These are phyloP conservation scores for Tangara arthus DNA, from an alignment of 2,797 vertebrate genomes.

Conservation along the genomic window DNA sequence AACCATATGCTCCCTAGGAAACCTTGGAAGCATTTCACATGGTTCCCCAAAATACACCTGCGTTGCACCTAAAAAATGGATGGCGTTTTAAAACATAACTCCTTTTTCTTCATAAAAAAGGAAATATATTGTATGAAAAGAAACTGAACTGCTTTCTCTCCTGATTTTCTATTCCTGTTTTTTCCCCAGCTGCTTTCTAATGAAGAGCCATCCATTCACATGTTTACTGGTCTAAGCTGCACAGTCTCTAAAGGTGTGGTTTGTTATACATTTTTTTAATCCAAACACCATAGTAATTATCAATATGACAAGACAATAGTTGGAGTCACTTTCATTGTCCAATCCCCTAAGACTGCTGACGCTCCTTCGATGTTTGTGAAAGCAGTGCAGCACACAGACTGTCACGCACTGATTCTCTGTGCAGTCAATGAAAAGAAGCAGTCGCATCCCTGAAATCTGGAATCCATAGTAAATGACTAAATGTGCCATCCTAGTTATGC, in stretches of 20 bases:
- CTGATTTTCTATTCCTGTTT: neutral
- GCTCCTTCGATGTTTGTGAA: neutral
- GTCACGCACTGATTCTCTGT: neutral
- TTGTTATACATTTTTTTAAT: neutral
- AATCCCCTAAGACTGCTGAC: neutral
- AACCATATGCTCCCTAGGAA: constrained; percentile 2
- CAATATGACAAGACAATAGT: neutral
- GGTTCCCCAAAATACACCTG: neutral
- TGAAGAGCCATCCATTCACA: neutral
- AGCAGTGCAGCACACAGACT: neutral
- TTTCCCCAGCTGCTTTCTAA: neutral
- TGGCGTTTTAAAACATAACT: neutral
- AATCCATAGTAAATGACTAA: neutral
- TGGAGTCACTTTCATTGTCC: neutral
- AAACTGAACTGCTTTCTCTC: neutral
- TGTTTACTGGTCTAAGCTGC: neutral
- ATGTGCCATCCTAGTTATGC: neutral
- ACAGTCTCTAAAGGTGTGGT: neutral
- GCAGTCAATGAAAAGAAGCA: neutral
- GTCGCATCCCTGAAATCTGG: neutral
- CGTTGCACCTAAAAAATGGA: neutral
- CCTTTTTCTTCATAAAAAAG: neutral
- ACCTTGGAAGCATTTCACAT: neutral
- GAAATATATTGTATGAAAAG: neutral
- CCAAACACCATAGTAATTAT: neutral